Percentiles rank a stretch among this genome's conserved stretches.
Conservation (phyloP, 2,113 vertebrate species). For the Donacobius atricapilla region DNA sequence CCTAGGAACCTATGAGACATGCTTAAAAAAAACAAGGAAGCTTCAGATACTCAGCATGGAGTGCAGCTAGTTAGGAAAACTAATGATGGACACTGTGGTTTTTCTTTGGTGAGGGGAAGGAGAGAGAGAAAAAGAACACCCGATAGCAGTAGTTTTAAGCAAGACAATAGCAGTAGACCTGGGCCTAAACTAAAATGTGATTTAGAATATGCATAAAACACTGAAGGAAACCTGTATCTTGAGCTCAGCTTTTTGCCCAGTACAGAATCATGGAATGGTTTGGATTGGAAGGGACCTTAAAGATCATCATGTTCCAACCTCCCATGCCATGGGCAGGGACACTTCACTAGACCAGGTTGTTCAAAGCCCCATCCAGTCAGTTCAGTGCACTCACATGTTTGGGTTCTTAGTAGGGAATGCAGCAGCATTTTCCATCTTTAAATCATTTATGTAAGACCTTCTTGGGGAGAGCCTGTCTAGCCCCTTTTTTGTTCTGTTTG, state of each 20-base stretch:
- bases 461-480: neutral
- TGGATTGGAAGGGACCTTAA: neutral
- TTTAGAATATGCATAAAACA: neutral
- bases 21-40: neutral
- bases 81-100: neutral
- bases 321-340: neutral
- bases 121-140: neutral
- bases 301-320: neutral
- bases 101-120: neutral
- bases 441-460: neutral
- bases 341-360: fast-evolving
- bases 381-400: neutral
- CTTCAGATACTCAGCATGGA: neutral
- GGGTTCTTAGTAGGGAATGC: neutral
- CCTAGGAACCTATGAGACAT: neutral
- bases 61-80: neutral
- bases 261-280: neutral
- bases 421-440: neutral
- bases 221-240: neutral
- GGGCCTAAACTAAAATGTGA: neutral
- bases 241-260: neutral
- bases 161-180: neutral
- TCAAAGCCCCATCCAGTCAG: neutral
- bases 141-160: neutral
- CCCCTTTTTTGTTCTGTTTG: neutral